These are phyloP conservation scores for Zaprionus capensis DNA, from an alignment of 1,140 invertebrate genomes.

Conservation along the genomic window DNA sequence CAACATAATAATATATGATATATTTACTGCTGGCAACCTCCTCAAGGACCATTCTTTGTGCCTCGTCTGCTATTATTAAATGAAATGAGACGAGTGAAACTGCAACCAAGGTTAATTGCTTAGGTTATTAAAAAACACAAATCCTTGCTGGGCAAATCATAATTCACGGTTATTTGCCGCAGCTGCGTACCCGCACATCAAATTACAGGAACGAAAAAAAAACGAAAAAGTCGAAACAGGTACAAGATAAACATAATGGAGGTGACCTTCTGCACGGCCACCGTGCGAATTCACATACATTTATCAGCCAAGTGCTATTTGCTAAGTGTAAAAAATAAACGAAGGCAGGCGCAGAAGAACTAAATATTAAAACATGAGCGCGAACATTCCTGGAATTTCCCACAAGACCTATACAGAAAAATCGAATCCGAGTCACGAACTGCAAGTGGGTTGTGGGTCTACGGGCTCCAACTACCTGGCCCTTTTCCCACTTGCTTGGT, in stretches of 20 bases:
- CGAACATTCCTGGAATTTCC: constrained; percentile 71
- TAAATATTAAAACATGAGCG: constrained; percentile 55
- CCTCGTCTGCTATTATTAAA: constrained; percentile 33
- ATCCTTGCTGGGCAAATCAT: constrained; percentile 48
- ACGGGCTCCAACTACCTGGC: constrained; percentile 45
- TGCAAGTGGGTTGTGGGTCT: constrained; percentile 9
- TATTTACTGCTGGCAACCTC: not conserved
- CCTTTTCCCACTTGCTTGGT: constrained; percentile 36
- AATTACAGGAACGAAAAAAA: constrained; percentile 5
- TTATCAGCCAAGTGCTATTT: constrained; percentile 19
- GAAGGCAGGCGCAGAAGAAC: constrained; percentile 3
- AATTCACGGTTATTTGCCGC: constrained; percentile 69
- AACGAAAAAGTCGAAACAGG: constrained; percentile 56
- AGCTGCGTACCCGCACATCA: constrained; percentile 51
- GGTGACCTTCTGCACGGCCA: constrained; percentile 32
- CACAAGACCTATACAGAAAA: constrained; percentile 73
- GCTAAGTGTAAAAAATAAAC: constrained; percentile 19
- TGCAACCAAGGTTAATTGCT: constrained; percentile 71
- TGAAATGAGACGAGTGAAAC: constrained; percentile 49
- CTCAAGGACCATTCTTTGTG: constrained; percentile 17
- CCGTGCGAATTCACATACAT: constrained; percentile 19
- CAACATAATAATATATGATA: too few relatives aligned
- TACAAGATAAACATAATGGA: constrained; percentile 38
- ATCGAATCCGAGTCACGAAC: constrained; percentile 68
- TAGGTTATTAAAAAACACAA: constrained; percentile 54